Evolutionary conservation across 2,113 vertebrate genomes (phyloP).

Genomic region (Grammomys surdaster): DNA sequence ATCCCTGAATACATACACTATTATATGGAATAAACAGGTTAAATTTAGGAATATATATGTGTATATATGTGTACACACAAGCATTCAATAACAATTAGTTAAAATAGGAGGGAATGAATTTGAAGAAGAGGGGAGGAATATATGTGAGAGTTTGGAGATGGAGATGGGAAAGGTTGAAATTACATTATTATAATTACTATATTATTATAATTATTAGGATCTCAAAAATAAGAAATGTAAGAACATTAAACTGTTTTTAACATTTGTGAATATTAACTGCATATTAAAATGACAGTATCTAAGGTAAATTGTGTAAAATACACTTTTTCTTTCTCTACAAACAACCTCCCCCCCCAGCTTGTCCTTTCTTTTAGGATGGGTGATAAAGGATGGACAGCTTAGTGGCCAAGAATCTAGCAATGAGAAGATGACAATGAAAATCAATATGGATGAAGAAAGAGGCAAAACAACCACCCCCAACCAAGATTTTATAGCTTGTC

Average conservation of each 20-base stretch:
- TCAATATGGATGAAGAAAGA: not conserved
- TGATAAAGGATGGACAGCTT: not conserved
- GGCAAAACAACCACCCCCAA: accelerated
- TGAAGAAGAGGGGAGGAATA: not conserved
- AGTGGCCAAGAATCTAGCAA: not conserved
- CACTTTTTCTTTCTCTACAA: not conserved
- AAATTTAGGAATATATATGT: not conserved
- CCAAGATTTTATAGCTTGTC: not conserved
- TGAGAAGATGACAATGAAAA: not conserved
- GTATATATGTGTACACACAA: not conserved
- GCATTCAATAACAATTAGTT: not conserved
- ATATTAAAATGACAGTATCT: not conserved
- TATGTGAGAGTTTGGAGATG: not conserved
- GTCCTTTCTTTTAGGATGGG: not conserved
- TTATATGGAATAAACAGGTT: too few species aligned
- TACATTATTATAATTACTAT: not conserved
- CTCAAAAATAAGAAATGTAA: not conserved
- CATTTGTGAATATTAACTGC: not conserved
- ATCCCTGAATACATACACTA: not conserved
- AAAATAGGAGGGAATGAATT: not conserved
- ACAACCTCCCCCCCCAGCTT: not conserved
- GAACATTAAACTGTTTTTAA: not conserved
- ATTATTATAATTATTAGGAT: not conserved
- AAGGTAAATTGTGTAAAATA: not conserved
- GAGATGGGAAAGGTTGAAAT: not conserved